Evolutionary conservation across 2,797 vertebrate species (phyloP).

Genomic region (Darevskia nairensis): DNA sequence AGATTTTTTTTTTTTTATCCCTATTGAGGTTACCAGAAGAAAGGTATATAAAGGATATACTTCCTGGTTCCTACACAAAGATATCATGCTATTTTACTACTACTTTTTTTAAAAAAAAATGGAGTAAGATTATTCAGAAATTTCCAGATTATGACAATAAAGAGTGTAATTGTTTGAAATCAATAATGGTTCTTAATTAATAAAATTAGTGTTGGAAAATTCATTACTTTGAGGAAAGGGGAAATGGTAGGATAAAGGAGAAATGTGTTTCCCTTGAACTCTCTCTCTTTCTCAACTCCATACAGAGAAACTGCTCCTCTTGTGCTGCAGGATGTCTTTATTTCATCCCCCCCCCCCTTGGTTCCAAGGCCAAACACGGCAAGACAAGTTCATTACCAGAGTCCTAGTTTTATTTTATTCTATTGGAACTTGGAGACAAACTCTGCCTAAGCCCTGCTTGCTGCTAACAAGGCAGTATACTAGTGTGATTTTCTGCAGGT

Average conservation of each 20-base stretch:
- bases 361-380: background rate
- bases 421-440: too few relatives aligned
- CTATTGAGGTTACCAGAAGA: background rate
- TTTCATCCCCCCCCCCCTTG: background rate
- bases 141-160: background rate
- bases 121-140: background rate
- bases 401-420: too few relatives aligned
- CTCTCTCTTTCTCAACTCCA: background rate
- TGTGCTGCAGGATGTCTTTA: too few relatives aligned
- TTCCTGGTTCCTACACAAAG: background rate
- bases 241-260: background rate
- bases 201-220: background rate
- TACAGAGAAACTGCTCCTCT: too few relatives aligned
- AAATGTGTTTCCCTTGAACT: background rate
- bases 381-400: background rate
- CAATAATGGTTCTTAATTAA: background rate
- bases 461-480: too few relatives aligned
- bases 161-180: background rate
- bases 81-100: background rate
- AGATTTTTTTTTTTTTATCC: background rate
- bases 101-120: background rate
- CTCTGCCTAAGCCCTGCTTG: too few relatives aligned
- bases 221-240: background rate
- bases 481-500: too few relatives aligned
- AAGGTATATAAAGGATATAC: background rate